Conservation (phyloP, 2,797 vertebrate genomes). For the Sebastes variabilis region DNA sequence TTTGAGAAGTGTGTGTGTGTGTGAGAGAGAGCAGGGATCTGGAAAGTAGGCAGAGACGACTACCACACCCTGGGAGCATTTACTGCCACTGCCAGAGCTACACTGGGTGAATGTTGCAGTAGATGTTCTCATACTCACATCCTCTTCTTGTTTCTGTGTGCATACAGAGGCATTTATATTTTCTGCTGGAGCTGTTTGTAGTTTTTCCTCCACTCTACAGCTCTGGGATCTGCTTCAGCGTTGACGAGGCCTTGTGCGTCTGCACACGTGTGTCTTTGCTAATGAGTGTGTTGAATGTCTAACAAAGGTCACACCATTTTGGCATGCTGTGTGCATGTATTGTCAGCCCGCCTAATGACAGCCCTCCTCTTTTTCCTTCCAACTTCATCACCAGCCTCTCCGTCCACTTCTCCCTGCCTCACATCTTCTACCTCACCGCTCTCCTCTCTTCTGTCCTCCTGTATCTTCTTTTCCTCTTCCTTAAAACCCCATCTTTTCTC, state of each 20-base stretch:
- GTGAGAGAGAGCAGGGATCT: slow-evolving; percentile 29
- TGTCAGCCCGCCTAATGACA: slow-evolving; percentile 28
- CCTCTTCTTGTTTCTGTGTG: slow-evolving; percentile 26
- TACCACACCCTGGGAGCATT: slow-evolving; percentile 76
- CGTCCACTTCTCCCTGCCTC: slow-evolving; percentile 21
- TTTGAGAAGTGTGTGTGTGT: slow-evolving; percentile 45
- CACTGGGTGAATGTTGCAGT: slow-evolving; percentile 47
- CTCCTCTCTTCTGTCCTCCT: slow-evolving; percentile 9
- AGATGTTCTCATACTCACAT: slow-evolving; percentile 40
- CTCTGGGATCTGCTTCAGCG: slow-evolving; percentile 13
- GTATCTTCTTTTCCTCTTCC: not conserved
- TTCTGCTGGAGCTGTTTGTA: slow-evolving; percentile 36
- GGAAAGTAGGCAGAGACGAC: slow-evolving; percentile 51
- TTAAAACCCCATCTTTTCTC: slow-evolving; percentile 5
- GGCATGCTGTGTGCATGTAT: slow-evolving; percentile 24
- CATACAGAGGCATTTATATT: slow-evolving; percentile 3
- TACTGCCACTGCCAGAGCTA: slow-evolving; percentile 24
- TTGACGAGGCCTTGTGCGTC: slow-evolving; percentile 34
- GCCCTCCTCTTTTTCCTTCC: slow-evolving; percentile 18
- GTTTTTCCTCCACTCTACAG: slow-evolving; percentile 28
- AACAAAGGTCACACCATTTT: slow-evolving; percentile 60
- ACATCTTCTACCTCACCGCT: slow-evolving; percentile 6
- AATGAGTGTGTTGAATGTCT: slow-evolving; percentile 44
- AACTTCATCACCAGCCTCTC: slow-evolving; percentile 39
- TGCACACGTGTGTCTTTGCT: slow-evolving; percentile 48